Evolutionary conservation across 2,888 invertebrate species (phyloP).

Genomic region (Drosophila acutilabella): DNA sequence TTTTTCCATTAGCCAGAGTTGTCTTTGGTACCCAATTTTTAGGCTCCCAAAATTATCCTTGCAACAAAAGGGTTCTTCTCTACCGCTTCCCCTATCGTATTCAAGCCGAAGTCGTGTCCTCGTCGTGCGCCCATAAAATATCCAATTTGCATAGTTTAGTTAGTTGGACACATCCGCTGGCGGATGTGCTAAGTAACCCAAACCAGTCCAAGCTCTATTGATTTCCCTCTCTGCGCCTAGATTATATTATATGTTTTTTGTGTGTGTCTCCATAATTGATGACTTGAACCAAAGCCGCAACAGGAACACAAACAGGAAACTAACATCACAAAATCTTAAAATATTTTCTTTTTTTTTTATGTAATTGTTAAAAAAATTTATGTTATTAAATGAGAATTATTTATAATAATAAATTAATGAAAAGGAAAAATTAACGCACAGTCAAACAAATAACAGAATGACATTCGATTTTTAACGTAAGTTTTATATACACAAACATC

Average conservation of each 20-base stretch:
- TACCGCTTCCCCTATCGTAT: neutral
- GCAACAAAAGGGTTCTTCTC: slow-evolving; percentile 50
- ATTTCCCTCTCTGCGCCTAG: slow-evolving; percentile 16
- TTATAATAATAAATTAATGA: neutral
- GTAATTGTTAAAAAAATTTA: slow-evolving; percentile 38
- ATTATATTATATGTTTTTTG: neutral
- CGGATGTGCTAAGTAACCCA: slow-evolving; percentile 43
- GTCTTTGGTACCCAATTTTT: slow-evolving; percentile 63
- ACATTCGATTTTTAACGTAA: too few species aligned
- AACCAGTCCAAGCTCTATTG: neutral
- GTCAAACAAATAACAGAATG: too few species aligned
- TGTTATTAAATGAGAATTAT: slow-evolving; percentile 10
- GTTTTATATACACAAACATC: too few species aligned
- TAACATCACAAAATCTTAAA: slow-evolving; percentile 54
- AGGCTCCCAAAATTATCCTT: slow-evolving; percentile 43
- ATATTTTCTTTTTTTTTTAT: slow-evolving; percentile 44
- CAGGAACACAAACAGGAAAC: slow-evolving; percentile 28
- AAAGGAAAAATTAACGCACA: too few species aligned
- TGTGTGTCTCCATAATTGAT: slow-evolving; percentile 61
- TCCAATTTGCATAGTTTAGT: slow-evolving; percentile 84
- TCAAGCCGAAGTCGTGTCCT: slow-evolving; percentile 16
- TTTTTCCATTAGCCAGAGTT: slow-evolving; percentile 75
- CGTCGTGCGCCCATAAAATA: slow-evolving; percentile 77
- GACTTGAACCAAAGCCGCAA: slow-evolving; percentile 62
- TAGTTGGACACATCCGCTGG: slow-evolving; percentile 82